phyloP scores from a whole-genome alignment of 2,113 vertebrate genomes.

The Myotis brandtii region DNA sequence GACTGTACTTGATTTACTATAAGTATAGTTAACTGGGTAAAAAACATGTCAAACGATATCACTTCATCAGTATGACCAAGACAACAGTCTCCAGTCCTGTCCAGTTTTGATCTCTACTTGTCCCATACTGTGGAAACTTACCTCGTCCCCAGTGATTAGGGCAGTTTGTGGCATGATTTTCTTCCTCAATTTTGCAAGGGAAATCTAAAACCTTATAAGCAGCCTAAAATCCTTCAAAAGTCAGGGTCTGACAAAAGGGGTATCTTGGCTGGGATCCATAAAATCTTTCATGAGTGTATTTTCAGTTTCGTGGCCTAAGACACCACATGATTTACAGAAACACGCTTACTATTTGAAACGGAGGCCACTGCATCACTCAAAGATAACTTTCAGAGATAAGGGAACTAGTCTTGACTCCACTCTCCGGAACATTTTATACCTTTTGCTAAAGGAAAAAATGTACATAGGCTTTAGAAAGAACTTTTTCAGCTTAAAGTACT shows the following conservation, averaged over 20 bases:
- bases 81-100: not conserved
- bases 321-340: slow-evolving; percentile 1
- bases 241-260: not conserved
- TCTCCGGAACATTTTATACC: not conserved
- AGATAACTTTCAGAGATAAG: not conserved
- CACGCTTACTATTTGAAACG: not conserved
- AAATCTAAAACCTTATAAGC: not conserved
- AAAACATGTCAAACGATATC: not conserved
- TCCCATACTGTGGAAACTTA: not conserved
- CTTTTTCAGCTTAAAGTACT: not conserved
- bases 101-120: not conserved
- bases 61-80: not conserved
- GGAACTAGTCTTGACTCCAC: not conserved
- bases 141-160: not conserved
- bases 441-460: slow-evolving; percentile 24
- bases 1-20: not conserved
- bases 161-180: not conserved
- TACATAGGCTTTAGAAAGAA: not conserved
- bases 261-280: not conserved
- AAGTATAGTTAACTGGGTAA: not conserved
- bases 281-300: not conserved
- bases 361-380: not conserved
- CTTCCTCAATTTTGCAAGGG: not conserved
- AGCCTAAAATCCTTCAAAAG: slow-evolving; percentile 30
- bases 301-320: not conserved